Evolutionary conservation across 2,113 vertebrate species (phyloP), one percentile per base, ranked within the genome.

Genomic region (Notiomystis cincta): DNA sequence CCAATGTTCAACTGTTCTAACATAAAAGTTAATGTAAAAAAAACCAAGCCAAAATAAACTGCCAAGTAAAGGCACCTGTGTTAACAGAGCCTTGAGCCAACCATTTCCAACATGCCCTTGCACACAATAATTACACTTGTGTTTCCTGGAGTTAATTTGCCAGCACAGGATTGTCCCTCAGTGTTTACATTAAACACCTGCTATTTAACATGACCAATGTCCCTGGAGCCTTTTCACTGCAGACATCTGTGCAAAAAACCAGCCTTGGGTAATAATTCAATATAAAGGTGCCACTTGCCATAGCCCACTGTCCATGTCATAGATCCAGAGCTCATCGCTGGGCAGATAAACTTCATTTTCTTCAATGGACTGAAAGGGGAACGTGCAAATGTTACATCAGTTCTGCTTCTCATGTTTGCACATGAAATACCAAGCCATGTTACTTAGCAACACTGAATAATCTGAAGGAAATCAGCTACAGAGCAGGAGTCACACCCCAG

Each of bases 271-370:
- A 23, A 30, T 8, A n/a, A 73, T 69, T 53, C 33, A 90, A 83
- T 8, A 12, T 0, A 69, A 82, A 73, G 31, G 58, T 35, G 30
- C 82, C 76, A 95, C 97, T 99, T 98, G 99, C 99, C 99, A 99
- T 83, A 98, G 93, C 15, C 99, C 99, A 47, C 96, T 98, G 60
- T 99, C 98, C 87, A 99, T 97, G 93, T 99, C 99, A 89, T 99
- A 99, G 56, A 98, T 97, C 99, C 99, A 99, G 87, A 99, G 98
- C 97, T 99, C 99, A 96, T 99, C 98, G 76, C 98, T 99, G 71
- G 99, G 99, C 61, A 99, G 98, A 79, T 99, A 99, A 33, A 99
- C 98, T 97, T 99, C 99, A 97, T 99, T 98, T 87, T 99, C 98
- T 97, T 98, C 99, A 95, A 99, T 97, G 40, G 99, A 99, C 99